A percentile compares a stretch with the other conserved stretches of the same genome.
Conservation (phyloP, 2,888 invertebrate genomes). For the Chrysomela aeneicollis region DNA sequence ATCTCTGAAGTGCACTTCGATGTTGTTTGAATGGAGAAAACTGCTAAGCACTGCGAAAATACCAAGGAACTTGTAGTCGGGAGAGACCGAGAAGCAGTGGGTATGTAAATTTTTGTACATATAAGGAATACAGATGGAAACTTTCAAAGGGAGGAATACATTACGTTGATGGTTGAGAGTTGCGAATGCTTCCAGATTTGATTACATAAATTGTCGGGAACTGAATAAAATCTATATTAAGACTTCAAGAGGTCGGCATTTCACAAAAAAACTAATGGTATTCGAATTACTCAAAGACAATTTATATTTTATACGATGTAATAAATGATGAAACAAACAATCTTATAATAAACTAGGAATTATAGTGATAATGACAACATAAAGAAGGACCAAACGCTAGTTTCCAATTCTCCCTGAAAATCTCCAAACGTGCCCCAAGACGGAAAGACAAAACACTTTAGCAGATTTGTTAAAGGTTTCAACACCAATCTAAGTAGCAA, state of each 20-base stretch:
- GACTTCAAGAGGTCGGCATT: not conserved
- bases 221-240: slow-evolving; percentile 5
- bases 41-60: slow-evolving; percentile 43
- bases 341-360: no score
- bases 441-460: no score
- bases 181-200: slow-evolving; percentile 30
- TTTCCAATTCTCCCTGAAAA: no score
- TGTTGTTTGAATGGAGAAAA: slow-evolving; percentile 41
- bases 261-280: no score
- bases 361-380: no score
- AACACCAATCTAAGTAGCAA: no score
- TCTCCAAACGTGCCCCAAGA: no score
- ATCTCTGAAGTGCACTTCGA: slow-evolving; percentile 43
- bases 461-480: no score
- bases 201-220: slow-evolving; percentile 28
- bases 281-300: no score
- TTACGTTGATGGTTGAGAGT: slow-evolving; percentile 24
- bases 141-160: slow-evolving; percentile 35
- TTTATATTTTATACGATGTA: not conserved
- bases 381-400: no score
- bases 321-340: no score
- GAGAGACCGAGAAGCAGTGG: slow-evolving; percentile 36
- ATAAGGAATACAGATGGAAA: slow-evolving; percentile 36
- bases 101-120: slow-evolving; percentile 41
- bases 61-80: slow-evolving; percentile 38